phyloP scores from a whole-genome alignment of 2,797 vertebrate genomes.

The Ptychobarbus kaznakovi region DNA sequence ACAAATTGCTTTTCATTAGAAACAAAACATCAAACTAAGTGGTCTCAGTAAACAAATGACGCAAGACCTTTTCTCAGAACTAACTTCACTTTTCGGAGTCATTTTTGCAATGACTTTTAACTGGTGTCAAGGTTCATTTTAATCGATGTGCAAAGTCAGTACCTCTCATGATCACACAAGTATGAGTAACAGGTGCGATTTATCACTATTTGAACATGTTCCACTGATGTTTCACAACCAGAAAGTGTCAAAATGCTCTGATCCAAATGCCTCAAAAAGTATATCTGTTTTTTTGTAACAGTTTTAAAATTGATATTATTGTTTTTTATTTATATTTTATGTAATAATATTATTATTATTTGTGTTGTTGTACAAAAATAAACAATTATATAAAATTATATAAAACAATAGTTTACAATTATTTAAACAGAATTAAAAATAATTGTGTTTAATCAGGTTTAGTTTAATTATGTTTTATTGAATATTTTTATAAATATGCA shows the following conservation, averaged over 20 bases:
- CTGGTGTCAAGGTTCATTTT: not conserved
- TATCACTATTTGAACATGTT: not conserved
- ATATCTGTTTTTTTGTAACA: not conserved
- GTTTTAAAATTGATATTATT: not conserved
- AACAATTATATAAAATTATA: too few relatives aligned
- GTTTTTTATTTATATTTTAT: not conserved
- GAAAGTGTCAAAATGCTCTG: not conserved
- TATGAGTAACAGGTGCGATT: not conserved
- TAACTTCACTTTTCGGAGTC: not conserved
- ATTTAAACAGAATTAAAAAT: too few relatives aligned
- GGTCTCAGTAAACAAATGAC: not conserved
- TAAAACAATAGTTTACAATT: not conserved
- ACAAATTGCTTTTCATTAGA: not conserved
- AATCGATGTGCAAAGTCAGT: not conserved
- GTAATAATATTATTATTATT: not conserved
- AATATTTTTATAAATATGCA: not conserved
- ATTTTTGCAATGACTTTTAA: not conserved
- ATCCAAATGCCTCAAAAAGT: not conserved
- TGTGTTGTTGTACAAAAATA: too few relatives aligned
- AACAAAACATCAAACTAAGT: not conserved
- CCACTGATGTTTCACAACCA: not conserved
- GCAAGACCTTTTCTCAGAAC: conserved; percentile 7
- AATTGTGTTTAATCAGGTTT: not conserved
- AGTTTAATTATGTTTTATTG: not conserved
- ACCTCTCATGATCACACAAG: not conserved